These are phyloP conservation scores for Paragorgia papillata DNA, from an alignment of 92 coral and sea anemone genomes.

Conservation along the genomic window DNA sequence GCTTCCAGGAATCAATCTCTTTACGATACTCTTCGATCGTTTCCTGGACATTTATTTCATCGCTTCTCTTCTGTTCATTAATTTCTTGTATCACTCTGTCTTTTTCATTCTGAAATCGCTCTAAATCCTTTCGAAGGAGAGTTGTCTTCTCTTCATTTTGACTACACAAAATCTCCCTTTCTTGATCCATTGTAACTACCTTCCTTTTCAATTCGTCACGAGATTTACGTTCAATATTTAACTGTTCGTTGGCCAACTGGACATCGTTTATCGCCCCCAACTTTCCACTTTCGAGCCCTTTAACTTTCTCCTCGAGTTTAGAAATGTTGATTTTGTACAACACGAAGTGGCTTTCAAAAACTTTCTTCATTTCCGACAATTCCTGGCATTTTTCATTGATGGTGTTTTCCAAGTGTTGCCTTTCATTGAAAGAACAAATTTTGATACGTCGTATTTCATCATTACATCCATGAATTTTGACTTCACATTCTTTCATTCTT, in stretches of 20 bases:
- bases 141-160: too few relatives aligned
- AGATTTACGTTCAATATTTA: too few relatives aligned
- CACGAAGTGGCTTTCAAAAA: neutral
- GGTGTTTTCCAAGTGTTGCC: neutral
- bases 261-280: neutral
- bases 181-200: neutral
- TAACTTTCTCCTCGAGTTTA: neutral
- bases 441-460: neutral
- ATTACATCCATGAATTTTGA: neutral
- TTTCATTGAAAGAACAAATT: neutral
- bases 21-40: slow-evolving; percentile 1
- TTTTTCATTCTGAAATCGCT: neutral
- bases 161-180: too few relatives aligned
- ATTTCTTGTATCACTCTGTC: too few relatives aligned
- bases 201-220: neutral
- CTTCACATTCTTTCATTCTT: neutral
- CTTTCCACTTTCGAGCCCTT: neutral
- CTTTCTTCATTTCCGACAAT: neutral
- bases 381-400: neutral
- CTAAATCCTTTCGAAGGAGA: too few relatives aligned
- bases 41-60: neutral
- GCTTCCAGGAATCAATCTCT: neutral
- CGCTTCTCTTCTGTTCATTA: neutral
- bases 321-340: neutral
- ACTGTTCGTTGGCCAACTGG: too few relatives aligned